Percentiles rank a stretch among this genome's conserved stretches.
These are phyloP conservation scores for Drosophila navojoa DNA, from an alignment of 1,140 invertebrate genomes.

Conservation along the genomic window DNA sequence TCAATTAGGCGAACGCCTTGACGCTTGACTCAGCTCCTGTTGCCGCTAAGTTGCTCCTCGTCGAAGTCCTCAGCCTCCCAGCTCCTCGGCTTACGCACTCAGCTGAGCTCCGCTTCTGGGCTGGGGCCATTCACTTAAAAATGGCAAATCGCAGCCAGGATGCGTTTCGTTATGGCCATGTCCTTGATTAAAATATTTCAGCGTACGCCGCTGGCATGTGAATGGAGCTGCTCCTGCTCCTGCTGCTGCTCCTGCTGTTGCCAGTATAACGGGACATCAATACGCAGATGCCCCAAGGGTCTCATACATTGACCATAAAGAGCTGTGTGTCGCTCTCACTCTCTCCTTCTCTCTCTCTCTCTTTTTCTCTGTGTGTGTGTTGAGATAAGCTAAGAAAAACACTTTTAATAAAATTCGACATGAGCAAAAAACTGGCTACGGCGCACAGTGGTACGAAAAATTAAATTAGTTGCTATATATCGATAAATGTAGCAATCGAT, in stretches of 20 bases:
- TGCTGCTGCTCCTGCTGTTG: background rate
- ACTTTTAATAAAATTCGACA: slow-evolving; percentile 61
- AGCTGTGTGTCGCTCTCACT: background rate
- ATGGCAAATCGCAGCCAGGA: slow-evolving; percentile 28
- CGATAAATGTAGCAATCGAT: background rate
- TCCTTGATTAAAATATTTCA: slow-evolving; percentile 51
- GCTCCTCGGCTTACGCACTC: background rate
- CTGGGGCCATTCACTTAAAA: slow-evolving; percentile 16
- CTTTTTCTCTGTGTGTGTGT: slow-evolving; percentile 18
- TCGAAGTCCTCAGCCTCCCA: too few species aligned
- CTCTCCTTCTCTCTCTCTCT: background rate
- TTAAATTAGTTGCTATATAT: background rate
- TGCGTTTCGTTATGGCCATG: slow-evolving; percentile 29
- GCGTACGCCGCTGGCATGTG: slow-evolving; percentile 37
- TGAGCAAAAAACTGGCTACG: slow-evolving; percentile 14
- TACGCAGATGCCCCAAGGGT: slow-evolving; percentile 19
- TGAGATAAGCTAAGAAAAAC: slow-evolving; percentile 53
- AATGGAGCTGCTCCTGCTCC: slow-evolving; percentile 1
- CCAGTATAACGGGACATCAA: slow-evolving; percentile 14
- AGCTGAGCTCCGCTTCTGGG: background rate
- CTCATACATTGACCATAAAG: slow-evolving; percentile 44
- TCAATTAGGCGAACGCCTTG: slow-evolving; percentile 44
- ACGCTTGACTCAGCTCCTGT: background rate
- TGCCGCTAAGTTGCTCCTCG: too few species aligned
- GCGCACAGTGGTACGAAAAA: slow-evolving; percentile 32